A percentile compares a stretch with the other conserved stretches of the same genome.
Evolutionary conservation across 1,140 invertebrate genomes (phyloP).

Genomic region (Drosophila pseudoananassae): DNA sequence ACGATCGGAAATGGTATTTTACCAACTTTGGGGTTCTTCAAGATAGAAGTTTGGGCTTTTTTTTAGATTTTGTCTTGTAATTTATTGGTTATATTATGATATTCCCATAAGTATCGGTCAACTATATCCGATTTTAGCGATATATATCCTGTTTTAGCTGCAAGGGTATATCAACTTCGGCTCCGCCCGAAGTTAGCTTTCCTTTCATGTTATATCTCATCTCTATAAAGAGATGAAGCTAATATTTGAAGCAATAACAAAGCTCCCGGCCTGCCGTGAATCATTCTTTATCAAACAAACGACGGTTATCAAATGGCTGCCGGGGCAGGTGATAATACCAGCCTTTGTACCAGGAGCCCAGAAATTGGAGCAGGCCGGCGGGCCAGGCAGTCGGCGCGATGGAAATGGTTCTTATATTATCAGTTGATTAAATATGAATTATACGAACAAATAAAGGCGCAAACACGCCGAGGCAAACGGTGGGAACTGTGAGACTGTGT

Average conservation of each 20-base stretch:
- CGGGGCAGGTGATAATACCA: conserved; percentile 72
- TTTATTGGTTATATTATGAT: no score
- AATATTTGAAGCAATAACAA: background rate
- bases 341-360: conserved; percentile 67
- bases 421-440: conserved; percentile 83
- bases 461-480: conserved; percentile 10
- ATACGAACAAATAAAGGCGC: conserved; percentile 64
- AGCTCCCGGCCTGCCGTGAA: background rate
- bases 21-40: no score
- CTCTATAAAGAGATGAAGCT: no score
- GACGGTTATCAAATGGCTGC: conserved; percentile 37
- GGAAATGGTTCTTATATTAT: conserved; percentile 60
- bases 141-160: no score
- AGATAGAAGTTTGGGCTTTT: no score
- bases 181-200: no score
- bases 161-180: no score
- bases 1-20: no score
- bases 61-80: no score
- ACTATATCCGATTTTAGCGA: no score
- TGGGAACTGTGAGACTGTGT: conserved; percentile 3
- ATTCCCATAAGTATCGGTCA: no score
- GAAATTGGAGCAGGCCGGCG: conserved; percentile 62
- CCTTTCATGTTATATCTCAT: no score
- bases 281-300: conserved; percentile 37
- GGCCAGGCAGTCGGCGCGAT: conserved; percentile 39